A percentile compares a stretch with the other conserved stretches of the same genome.
phyloP scores from a whole-genome alignment of 2,113 vertebrate genomes.

The Eupsittula cactorum region DNA sequence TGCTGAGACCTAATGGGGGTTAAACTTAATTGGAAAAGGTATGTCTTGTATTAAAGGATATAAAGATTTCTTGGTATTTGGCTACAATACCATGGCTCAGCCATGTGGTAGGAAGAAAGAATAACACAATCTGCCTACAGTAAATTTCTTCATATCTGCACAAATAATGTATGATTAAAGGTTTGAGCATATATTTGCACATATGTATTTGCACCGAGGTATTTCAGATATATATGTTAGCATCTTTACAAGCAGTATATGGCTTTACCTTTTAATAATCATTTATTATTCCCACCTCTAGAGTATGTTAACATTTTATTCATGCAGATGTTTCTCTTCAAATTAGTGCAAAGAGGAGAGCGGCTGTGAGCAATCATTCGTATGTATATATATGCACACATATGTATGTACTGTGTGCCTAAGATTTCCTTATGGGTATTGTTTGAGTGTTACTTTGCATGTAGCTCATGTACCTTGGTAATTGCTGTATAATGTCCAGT shows the following conservation, averaged over 20 bases:
- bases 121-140: background rate
- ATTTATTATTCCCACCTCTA: background rate
- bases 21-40: background rate
- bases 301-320: background rate
- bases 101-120: background rate
- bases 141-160: background rate
- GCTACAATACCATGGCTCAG: background rate
- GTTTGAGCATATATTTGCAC: background rate
- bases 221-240: background rate
- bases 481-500: background rate
- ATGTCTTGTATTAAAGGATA: background rate
- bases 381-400: background rate
- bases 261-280: background rate
- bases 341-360: background rate
- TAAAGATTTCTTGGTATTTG: background rate
- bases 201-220: background rate
- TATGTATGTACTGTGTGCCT: background rate
- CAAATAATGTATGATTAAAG: background rate
- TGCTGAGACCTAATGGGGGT: background rate
- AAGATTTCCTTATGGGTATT: background rate
- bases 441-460: background rate
- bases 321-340: background rate
- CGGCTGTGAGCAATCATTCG: background rate
- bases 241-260: background rate
- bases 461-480: background rate